A percentile compares a stretch with the other conserved stretches of the same genome.
Conservation (phyloP, 2,797 vertebrate species). For the Eurystomus glaucurus region DNA sequence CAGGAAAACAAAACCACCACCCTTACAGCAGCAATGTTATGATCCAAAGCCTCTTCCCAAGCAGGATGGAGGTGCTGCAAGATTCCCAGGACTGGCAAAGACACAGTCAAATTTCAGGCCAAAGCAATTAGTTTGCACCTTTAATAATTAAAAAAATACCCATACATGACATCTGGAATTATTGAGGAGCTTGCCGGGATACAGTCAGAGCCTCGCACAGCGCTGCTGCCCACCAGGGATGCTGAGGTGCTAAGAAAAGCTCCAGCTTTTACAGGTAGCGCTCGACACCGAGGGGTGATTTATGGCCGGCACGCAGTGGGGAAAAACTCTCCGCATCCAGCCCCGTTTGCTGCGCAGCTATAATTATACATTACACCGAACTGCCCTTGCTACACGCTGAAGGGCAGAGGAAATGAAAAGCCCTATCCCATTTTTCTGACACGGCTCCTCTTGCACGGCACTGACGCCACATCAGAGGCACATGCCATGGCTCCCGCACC, state of each 20-base stretch:
- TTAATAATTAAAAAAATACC: background rate
- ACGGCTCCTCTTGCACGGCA: background rate
- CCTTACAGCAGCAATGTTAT: background rate
- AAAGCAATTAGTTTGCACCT: background rate
- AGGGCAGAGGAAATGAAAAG: conserved; percentile 74
- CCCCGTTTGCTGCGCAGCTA: background rate
- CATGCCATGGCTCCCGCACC: background rate
- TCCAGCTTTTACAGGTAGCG: conserved; percentile 63
- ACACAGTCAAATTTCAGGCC: background rate
- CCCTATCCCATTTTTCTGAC: conserved; percentile 30
- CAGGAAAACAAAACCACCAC: background rate
- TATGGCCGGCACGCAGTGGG: conserved; percentile 33
- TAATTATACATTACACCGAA: conserved; percentile 45
- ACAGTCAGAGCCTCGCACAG: background rate
- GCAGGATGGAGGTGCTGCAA: rapidly evolving
- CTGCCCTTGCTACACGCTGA: conserved; percentile 67
- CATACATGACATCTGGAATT: background rate
- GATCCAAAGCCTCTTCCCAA: rapidly evolving
- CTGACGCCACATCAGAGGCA: background rate
- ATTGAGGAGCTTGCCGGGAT: background rate
- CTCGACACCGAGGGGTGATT: conserved; percentile 75
- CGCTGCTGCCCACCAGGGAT: background rate
- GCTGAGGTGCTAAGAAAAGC: background rate
- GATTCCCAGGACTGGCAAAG: background rate
- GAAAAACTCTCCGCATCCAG: conserved; percentile 39